Percentiles rank a stretch among this genome's conserved stretches.
These are phyloP conservation scores for Diplodus sargus DNA, from an alignment of 2,797 vertebrate species.

Conservation along the genomic window DNA sequence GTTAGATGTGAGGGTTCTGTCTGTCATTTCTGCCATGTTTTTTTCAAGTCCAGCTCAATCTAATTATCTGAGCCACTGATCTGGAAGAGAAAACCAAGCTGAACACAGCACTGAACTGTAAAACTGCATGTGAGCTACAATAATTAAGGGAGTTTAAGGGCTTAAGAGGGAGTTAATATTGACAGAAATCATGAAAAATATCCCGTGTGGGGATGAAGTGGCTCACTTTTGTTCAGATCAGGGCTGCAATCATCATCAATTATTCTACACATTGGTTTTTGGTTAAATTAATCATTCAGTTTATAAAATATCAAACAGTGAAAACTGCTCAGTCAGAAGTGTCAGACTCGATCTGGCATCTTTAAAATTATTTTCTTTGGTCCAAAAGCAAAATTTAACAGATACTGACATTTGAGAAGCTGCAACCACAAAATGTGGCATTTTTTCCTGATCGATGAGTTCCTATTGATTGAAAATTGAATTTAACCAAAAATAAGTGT, in stretches of 20 bases:
- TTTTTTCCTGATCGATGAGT: background rate
- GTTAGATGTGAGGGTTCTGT: background rate
- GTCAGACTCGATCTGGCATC: background rate
- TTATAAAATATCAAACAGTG: too few species aligned
- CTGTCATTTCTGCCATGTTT: background rate
- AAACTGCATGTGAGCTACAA: background rate
- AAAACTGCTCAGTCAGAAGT: too few species aligned
- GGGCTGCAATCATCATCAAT: too few species aligned
- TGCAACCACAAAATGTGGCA: background rate
- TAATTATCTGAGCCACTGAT: slow-evolving; percentile 28
- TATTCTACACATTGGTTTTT: background rate
- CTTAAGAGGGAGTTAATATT: background rate
- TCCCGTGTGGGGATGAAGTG: too few species aligned
- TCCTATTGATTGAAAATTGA: background rate
- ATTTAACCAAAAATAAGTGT: too few species aligned
- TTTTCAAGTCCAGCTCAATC: slow-evolving; percentile 7
- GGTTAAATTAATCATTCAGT: background rate
- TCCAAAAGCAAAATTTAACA: too few species aligned
- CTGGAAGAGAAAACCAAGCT: slow-evolving; percentile 19
- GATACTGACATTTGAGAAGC: background rate
- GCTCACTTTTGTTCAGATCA: background rate
- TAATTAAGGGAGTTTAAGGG: slow-evolving; percentile 7
- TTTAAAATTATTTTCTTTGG: background rate
- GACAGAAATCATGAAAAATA: slow-evolving; percentile 4
- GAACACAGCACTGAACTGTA: background rate